Evolutionary conservation across 2,113 vertebrate species (phyloP).

Genomic region (Rattus rattus): DNA sequence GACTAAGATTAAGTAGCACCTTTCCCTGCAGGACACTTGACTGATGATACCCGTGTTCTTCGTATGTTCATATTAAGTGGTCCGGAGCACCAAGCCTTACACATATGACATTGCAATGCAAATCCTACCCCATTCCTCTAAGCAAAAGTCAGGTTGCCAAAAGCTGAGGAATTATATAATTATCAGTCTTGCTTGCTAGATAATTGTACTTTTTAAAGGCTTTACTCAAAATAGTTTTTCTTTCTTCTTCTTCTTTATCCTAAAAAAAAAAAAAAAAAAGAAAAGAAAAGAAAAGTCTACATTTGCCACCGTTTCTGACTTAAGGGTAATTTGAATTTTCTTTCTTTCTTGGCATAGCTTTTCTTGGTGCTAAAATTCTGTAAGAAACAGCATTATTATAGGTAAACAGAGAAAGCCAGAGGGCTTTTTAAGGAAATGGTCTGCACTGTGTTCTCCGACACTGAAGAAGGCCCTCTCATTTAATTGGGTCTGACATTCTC

Average conservation of each 20-base stretch:
- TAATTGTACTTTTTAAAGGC: constrained; percentile 72
- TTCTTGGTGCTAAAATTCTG: constrained; percentile 43
- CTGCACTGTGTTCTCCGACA: not conserved
- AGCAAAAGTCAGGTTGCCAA: constrained; percentile 64
- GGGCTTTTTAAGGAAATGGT: not conserved
- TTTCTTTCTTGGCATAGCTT: not conserved
- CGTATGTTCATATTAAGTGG: not conserved
- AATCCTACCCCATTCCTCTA: constrained; percentile 37
- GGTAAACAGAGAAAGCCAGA: constrained; percentile 44
- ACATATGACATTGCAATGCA: not conserved
- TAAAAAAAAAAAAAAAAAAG: not conserved
- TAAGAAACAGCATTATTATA: constrained; percentile 4
- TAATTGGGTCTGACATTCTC: constrained; percentile 53
- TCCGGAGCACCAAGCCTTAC: not conserved
- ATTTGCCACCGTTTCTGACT: constrained; percentile 59
- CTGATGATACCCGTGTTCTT: not conserved
- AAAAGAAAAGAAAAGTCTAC: not conserved
- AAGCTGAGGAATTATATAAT: constrained; percentile 69
- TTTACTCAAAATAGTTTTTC: constrained; percentile 66
- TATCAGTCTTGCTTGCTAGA: constrained; percentile 75
- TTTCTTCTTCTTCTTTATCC: not conserved
- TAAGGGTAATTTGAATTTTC: constrained; percentile 22
- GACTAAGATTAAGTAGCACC: not conserved
- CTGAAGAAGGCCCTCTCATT: constrained; percentile 25
- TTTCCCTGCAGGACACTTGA: not conserved